Evolutionary conservation across 2,797 vertebrate genomes (phyloP), one percentile per base, ranked within the genome.

Genomic region (Scolopax rusticola): DNA sequence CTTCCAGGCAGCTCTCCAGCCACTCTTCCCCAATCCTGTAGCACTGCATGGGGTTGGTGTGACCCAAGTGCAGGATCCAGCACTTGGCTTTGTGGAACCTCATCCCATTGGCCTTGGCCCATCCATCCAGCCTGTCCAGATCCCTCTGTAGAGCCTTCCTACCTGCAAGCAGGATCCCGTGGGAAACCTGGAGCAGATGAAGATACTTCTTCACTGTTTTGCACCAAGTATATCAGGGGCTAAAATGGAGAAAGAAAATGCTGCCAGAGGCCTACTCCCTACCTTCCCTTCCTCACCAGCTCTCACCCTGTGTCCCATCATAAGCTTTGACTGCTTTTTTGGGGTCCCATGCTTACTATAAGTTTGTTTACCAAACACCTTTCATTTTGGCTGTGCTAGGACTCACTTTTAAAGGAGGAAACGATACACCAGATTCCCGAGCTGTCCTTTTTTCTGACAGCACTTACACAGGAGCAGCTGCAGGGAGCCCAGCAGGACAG

Each of bases 241-340:
- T 91, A 36, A 51, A 47, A 51, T 3, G 27, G 48, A 80, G 74
- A 69, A 67, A 54, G 16, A 21, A 8, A 74, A 54, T 8, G 16
- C 28, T 63, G 15, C 13, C 25, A 16, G 32, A 68, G 41, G 33
- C 32, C 64, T 65, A 75, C 23, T 76, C 12, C 23, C 40, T 12
- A 5, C 15, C 60, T 47, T 27, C 51, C 51, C 45, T 48, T 43
- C 27, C 63, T 57, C 43, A n/a, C 25, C 63, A 76, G 14, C 27
- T 70, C 65, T 69, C 32, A 64, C 0, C 0, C 51, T 28, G 14
- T 8, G 21, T 36, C 56, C 20, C 56, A 18, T 14, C 3, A 8
- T 0, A 74, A 56, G 14, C 21, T 90, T n/a, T 41, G 23, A 36
- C 36, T 1, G 1, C 8, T 40, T 27, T 30, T 33, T 5, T 19